Conservation (phyloP, 2,888 invertebrate species). For the Selenia dentaria region DNA sequence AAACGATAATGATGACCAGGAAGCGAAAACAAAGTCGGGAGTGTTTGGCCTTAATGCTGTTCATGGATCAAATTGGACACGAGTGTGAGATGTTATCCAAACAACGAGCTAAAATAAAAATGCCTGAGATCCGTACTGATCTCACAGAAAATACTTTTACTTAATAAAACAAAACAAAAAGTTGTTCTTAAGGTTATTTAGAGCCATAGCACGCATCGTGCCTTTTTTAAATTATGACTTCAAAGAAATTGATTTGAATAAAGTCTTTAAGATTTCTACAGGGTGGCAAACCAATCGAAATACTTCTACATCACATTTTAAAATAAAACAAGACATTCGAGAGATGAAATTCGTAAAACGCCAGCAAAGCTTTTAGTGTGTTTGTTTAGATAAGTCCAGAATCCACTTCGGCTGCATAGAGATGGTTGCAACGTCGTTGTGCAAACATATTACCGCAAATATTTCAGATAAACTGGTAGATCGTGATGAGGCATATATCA, state of each 20-base stretch:
- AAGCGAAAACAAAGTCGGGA: constrained; percentile 13
- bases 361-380: constrained; percentile 10
- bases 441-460: constrained; percentile 9
- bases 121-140: background rate
- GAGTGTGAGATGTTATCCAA: constrained; percentile 7
- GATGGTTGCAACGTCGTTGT: background rate
- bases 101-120: constrained; percentile 7
- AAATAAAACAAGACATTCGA: background rate
- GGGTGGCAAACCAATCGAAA: background rate
- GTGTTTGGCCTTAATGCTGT: constrained; percentile 7
- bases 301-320: background rate
- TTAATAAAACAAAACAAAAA: too few species aligned
- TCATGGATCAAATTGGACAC: constrained; percentile 3
- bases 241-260: too few species aligned
- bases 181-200: too few species aligned
- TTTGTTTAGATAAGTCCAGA: constrained; percentile 15
- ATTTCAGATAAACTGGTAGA: background rate
- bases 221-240: too few species aligned
- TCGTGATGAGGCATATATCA: constrained; percentile 15
- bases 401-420: constrained; percentile 1
- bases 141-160: too few species aligned
- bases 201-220: too few species aligned
- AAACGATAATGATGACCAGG: constrained; percentile 7
- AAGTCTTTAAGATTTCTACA: background rate
- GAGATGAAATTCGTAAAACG: constrained; percentile 7